Base-by-base conservation (phyloP, 2,113 vertebrate species). In the Callaeas wilsoni region DNA sequence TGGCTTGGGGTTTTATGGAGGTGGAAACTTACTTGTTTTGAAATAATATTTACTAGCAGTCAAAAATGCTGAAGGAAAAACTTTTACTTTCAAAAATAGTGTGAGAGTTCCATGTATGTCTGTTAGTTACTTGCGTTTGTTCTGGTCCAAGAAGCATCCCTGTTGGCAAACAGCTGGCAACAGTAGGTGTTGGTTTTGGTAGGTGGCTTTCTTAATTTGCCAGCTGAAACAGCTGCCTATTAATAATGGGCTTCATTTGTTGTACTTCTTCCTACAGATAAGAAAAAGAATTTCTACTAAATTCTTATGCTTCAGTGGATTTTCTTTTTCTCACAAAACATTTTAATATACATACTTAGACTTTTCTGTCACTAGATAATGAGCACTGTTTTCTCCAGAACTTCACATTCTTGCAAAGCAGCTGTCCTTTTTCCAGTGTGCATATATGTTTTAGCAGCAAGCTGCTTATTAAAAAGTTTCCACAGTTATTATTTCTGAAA, bases 71-170 rank as follows among this genome's bases (percentile, higher is more conserved):
- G 16, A 20, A 80, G 41, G 25, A 32, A 65, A 70, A 42, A 7
- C 14, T 18, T 27, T 33, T 50, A 5, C 16, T 83, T 87, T 92
- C 27, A 69, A 35, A 44, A 78, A 47, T 8, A 30, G 7, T 1
- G 0, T 50, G 25, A 44, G 15, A 46, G 39, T 44, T 44, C 18
- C 5, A 2, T 5, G 8, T 16, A 7, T 7, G 19, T 70, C 7
- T 46, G 13, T 35, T 20, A 37, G 29, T 25, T 70, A 11, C 6
- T 25, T 70, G 13, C 6, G 42, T 56, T 67, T 90, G 19, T 78
- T 74, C 33, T 53, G 21, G 29, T 64, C 16, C 47, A 41, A 10
- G 42, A 63, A 57, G 9, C 25, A 30, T 70, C 11, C 5, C 10
- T 86, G 25, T 60, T 17, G 9, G 47, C 39, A 67, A 87, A 67